Evolutionary conservation across 2,888 invertebrate species (phyloP), one percentile per base, ranked within the genome.

Genomic region (Caenorhabditis becei): DNA sequence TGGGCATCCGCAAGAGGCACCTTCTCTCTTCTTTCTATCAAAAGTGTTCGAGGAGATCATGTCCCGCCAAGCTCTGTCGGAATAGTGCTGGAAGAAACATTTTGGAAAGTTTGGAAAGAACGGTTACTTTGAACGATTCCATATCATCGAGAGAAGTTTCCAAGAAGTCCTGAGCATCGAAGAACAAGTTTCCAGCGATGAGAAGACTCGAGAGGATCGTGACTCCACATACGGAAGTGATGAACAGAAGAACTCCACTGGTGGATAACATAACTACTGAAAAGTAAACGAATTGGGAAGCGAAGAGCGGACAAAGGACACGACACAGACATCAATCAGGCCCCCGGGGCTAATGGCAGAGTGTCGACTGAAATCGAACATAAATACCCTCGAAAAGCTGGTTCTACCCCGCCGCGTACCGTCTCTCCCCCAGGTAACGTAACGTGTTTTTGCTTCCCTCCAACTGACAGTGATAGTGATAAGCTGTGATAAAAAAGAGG

Each of bases 351-450:
- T 18, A 54, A 28, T 63, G 63, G 49, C 63, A 37, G 63, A 41
- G 61, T 51, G 14, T 51, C 26, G 23, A 20, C 44, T 44, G 28
- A 53, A 41, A 41, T 47, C 56, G 56, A 63, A 71, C 74, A 74
- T 74, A 74, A 74, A 74, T 74, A 74, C 74, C 74, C 74, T 74
- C 58, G 74, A 74, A 65, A 74, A 74, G 65, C 74, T 26, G 66
- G 65, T 66, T 74, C 56, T n/a, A 26, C 16, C n/a, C 23, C n/a
- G n/a, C n/a, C n/a, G n/a, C n/a, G n/a, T n/a, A n/a, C n/a, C 8
- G 7, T 41, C 20, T 35, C 63, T 47, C 56, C 47, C 56, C 41
- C 74, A 65, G 63, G 65, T 59, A 74, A 65, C 65, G 65, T 59
- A 74, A 65, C 65, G 59, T 66, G 74, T 74, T 74, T 74, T 66